A percentile compares a stretch with the other conserved stretches of the same genome.
These are phyloP conservation scores for Aricia artaxerxes DNA, from an alignment of 2,888 invertebrate genomes.

Conservation along the genomic window DNA sequence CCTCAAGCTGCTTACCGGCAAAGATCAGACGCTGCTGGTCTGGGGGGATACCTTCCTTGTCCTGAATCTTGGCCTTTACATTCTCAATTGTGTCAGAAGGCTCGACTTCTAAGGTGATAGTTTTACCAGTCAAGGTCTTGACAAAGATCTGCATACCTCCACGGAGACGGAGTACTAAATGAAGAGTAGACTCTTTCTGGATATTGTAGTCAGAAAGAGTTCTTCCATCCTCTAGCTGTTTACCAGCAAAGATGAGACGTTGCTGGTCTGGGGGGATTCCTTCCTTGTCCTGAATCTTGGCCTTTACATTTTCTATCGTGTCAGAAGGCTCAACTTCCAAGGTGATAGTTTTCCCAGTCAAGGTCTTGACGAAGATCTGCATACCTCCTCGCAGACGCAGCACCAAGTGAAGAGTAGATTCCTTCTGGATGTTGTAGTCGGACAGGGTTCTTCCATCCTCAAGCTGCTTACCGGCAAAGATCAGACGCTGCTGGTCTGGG, in stretches of 20 bases:
- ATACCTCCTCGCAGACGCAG: slow-evolving; percentile 56
- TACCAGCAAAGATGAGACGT: slow-evolving; percentile 76
- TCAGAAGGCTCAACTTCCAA: slow-evolving; percentile 60
- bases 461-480: slow-evolving; percentile 55
- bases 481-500: slow-evolving; percentile 52
- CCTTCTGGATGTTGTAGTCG: slow-evolving; percentile 57
- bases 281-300: slow-evolving; percentile 67
- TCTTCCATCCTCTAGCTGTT: slow-evolving; percentile 58
- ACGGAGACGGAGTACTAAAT: slow-evolving; percentile 51
- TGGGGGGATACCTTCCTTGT: slow-evolving; percentile 79
- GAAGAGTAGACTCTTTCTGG: slow-evolving; percentile 56
- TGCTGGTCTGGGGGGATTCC: slow-evolving; percentile 80
- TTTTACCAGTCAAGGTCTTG: slow-evolving; percentile 55
- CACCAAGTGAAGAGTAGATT: slow-evolving; percentile 53
- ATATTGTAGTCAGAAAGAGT: slow-evolving; percentile 55
- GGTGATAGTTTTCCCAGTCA: slow-evolving; percentile 55
- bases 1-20: slow-evolving; percentile 56
- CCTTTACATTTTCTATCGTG: slow-evolving; percentile 67
- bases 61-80: slow-evolving; percentile 61
- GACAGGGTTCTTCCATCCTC: slow-evolving; percentile 58
- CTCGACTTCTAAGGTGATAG: slow-evolving; percentile 52
- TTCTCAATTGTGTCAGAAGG: slow-evolving; percentile 61
- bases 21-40: slow-evolving; percentile 60
- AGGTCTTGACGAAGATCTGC: slow-evolving; percentile 56
- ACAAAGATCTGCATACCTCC: slow-evolving; percentile 69